Evolutionary conservation across 2,797 vertebrate species (phyloP), one percentile per base, ranked within the genome.

Genomic region (Falco berigora): DNA sequence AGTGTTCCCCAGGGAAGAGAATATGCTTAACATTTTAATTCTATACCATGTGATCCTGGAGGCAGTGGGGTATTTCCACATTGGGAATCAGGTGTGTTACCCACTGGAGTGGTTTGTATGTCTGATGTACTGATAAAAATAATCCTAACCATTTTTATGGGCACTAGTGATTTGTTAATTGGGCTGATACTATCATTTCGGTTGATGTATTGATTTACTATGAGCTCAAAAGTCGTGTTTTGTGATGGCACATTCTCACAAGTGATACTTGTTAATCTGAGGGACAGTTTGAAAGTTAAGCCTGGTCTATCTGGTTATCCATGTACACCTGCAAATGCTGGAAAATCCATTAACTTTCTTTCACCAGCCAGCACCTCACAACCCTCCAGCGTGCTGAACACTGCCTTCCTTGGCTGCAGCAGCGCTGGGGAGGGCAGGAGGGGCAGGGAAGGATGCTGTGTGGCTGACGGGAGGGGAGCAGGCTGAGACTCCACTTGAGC

Each of bases 91-190:
- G 75, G 34, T 40, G 38, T 27, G 75, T 56, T 73, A 30, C 83
- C 52, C 46, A 3, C 5, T 49, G 79, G 46, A 40, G 68, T 8
- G 56, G 27, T 78, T 71, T 88, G 72, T 28, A 9, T 42, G 95
- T 90, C 97, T 96, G 87, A 89, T 89, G 50, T 27, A n/a, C 79
- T 22, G 83, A 36, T 25, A 73, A 63, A 90, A 85, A 69, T 38
- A 79, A 75, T 71, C 69, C 28, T 69, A 68, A 90, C 22, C 23
- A 55, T 30, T 92, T 77, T 92, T 86, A 73, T 44, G 24, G 85
- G 27, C 50, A 71, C 53, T 86, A 75, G 42, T 81, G 58, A 52
- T 47, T 80, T 77, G 86, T 82, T 87, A 47, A 77, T 28, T 61
- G 32, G 34, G 79, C 72, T 86, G 25, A 49, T 30, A 8, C 42